Evolutionary conservation across 2,113 vertebrate species (phyloP).

Genomic region (Beaufortia kweichowensis): DNA sequence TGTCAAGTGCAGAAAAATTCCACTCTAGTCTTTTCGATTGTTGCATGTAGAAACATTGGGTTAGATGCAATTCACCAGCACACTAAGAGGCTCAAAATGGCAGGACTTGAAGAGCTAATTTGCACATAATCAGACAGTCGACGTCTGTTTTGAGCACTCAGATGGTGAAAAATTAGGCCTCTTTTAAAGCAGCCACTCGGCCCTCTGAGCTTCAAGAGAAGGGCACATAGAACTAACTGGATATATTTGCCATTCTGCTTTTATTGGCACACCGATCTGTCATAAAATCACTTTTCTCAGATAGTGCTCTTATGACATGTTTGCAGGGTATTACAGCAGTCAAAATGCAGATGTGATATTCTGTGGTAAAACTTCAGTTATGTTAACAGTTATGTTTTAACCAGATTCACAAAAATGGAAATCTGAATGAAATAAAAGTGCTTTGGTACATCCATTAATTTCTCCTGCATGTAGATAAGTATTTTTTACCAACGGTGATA

Average conservation of each 20-base stretch:
- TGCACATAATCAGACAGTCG: slow-evolving; percentile 32
- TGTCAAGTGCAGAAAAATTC: background rate
- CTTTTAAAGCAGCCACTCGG: background rate
- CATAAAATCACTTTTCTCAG: slow-evolving; percentile 25
- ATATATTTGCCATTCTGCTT: background rate
- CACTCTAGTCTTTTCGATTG: background rate
- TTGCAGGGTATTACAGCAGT: background rate
- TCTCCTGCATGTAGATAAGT: background rate
- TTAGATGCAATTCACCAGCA: slow-evolving; percentile 1
- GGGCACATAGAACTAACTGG: background rate
- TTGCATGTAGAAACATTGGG: background rate
- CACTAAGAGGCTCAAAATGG: background rate
- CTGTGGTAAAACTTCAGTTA: background rate
- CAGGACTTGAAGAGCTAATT: slow-evolving; percentile 29
- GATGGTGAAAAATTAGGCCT: slow-evolving; percentile 10
- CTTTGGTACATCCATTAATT: slow-evolving; percentile 15
- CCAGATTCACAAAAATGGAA: background rate
- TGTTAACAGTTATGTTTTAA: background rate
- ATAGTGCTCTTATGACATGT: slow-evolving; percentile 3
- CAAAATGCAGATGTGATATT: background rate
- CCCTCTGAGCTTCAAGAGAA: background rate
- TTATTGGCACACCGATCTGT: slow-evolving; percentile 8
- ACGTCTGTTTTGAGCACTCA: slow-evolving; percentile 6
- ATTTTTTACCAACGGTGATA: too few species aligned
- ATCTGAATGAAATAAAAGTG: background rate